Conservation (phyloP, 2,888 invertebrate genomes). For the Hofmannophila pseudospretella region DNA sequence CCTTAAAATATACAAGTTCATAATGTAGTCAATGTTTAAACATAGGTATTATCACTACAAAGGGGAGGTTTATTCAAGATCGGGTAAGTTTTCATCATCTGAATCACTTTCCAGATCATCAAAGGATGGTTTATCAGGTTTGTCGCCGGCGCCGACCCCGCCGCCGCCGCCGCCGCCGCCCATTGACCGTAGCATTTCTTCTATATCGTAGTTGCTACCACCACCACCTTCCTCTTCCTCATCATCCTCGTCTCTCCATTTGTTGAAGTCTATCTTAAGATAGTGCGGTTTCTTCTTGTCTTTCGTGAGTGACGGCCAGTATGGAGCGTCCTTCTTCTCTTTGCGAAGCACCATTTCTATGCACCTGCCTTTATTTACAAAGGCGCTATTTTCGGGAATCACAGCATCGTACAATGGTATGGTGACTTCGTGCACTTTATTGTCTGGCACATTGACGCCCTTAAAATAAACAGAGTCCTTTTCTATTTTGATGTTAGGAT, state of each 20-base stretch:
- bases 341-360: slow-evolving; percentile 86
- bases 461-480: slow-evolving; percentile 87
- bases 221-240: slow-evolving; percentile 83
- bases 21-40: slow-evolving; percentile 58
- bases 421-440: slow-evolving; percentile 91
- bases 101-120: slow-evolving; percentile 88
- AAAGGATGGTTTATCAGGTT: slow-evolving; percentile 82
- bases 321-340: slow-evolving; percentile 84
- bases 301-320: slow-evolving; percentile 93
- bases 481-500: slow-evolving; percentile 88
- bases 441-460: slow-evolving; percentile 90
- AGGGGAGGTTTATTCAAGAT: slow-evolving; percentile 79
- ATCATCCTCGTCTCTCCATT: slow-evolving; percentile 98
- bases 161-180: slow-evolving; percentile 64
- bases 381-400: slow-evolving; percentile 86
- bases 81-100: slow-evolving; percentile 88
- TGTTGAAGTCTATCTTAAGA: slow-evolving; percentile 98
- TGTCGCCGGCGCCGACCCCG: slow-evolving; percentile 49
- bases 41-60: slow-evolving; percentile 41
- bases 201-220: slow-evolving; percentile 73
- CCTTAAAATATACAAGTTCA: slow-evolving; percentile 50
- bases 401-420: slow-evolving; percentile 91
- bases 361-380: slow-evolving; percentile 84
- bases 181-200: slow-evolving; percentile 87
- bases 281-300: slow-evolving; percentile 95